Base-by-base conservation (phyloP, 2,888 invertebrate species). In the Poecilus cupreus region DNA sequence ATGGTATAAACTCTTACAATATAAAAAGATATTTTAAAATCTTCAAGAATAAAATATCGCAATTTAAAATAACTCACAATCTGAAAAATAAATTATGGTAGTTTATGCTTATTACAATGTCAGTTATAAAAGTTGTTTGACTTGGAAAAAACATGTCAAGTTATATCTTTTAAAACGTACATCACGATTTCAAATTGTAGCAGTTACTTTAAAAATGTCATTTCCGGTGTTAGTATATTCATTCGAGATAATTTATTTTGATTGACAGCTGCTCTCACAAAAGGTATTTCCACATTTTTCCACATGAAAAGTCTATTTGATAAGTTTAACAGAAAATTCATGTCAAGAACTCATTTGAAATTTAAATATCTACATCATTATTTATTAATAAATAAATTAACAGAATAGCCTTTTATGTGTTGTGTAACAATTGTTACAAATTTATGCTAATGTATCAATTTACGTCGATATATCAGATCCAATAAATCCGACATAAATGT, bases 401-500 rank as follows among this genome's bases (percentile, higher is more conserved):
- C 32, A 32, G 5, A 32, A 32, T 4, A 32, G 32, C 32, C n/a
- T n/a, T n/a, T n/a, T n/a, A n/a, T n/a, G n/a, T 32, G 32, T 32
- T 32, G 32, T 32, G 8, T 8, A 2, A 6, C 8, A 5, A 32
- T 6, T 32, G 32, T 32, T 6, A 32, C 32, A 32, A 32, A 6
- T 32, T 32, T 32, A 32, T 32, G 32, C 43, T n/a, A 43, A 43
- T 43, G 43, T 8, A 11, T 11, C 4, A 43, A 43, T 43, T 43
- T 13, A 43, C 43, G n/a, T n/a, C n/a, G 32, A 32, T 32, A 6
- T 32, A 20, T 54, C 54, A 54, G 20, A 22, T 54, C 4, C 22
- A 54, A 18, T 54, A 54, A 60, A 60, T 24, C 26, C 26, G 60
- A 60, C 24, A 32, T 60, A 60, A 60, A 60, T 26, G n/a, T 22